Evolutionary conservation across 2,113 vertebrate species (phyloP).

Genomic region (Pluvialis apricaria): DNA sequence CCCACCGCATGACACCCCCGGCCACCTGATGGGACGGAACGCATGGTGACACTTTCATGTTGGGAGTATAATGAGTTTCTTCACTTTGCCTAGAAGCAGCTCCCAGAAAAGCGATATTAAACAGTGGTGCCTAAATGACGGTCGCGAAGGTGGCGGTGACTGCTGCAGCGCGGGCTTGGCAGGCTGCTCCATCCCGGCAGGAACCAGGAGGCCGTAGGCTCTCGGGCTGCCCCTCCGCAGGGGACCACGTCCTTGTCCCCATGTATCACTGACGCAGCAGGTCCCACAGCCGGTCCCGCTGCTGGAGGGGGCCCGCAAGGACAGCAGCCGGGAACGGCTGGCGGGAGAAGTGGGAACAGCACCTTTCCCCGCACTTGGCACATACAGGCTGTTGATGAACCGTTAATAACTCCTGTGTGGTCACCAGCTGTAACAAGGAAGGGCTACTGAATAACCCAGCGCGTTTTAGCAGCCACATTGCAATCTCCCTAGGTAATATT

Average conservation of each 20-base stretch:
- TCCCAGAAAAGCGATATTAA: neutral
- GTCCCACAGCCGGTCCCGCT: neutral
- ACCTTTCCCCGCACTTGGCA: neutral
- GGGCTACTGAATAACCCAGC: constrained; percentile 33
- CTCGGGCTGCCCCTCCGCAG: fast-evolving
- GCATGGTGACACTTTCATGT: neutral
- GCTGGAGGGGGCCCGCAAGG: neutral
- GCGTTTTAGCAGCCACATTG: neutral
- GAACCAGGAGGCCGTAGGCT: neutral
- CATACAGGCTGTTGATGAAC: neutral
- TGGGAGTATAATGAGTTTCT: neutral
- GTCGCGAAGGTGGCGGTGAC: fast-evolving
- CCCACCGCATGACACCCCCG: fast-evolving
- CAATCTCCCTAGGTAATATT: constrained; percentile 19
- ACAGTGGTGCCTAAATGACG: neutral
- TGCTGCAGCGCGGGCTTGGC: fast-evolving
- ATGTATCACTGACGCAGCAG: fast-evolving
- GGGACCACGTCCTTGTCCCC: neutral
- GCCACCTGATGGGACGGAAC: neutral
- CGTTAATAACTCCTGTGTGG: neutral
- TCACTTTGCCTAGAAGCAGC: neutral
- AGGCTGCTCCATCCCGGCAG: neutral
- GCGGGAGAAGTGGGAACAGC: neutral
- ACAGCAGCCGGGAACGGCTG: neutral
- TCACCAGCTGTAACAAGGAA: neutral